Percentiles rank a stretch among this genome's conserved stretches.
Conservation (phyloP, 2,113 vertebrate genomes). For the Xyliphius kryptos region DNA sequence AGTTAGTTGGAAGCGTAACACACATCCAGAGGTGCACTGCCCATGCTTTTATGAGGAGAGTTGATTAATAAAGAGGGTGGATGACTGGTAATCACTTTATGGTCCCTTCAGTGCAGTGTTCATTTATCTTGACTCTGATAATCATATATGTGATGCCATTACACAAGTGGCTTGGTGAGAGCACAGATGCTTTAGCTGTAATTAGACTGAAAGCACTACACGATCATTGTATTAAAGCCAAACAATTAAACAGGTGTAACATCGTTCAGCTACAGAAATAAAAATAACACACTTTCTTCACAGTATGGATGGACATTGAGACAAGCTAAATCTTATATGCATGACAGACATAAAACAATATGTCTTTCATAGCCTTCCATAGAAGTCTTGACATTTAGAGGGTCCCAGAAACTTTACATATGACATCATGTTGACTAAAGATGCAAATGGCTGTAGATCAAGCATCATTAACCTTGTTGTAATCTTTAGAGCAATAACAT, state of each 20-base stretch:
- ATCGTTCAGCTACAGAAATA: slow-evolving; percentile 10
- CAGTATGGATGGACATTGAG: neutral
- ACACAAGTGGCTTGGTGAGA: slow-evolving; percentile 25
- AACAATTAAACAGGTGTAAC: slow-evolving; percentile 8
- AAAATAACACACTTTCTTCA: neutral
- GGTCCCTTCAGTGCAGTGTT: slow-evolving; percentile 33
- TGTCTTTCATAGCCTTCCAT: slow-evolving; percentile 3
- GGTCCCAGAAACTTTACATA: slow-evolving; percentile 10
- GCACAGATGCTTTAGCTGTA: slow-evolving; percentile 13
- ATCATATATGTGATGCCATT: slow-evolving; percentile 25
- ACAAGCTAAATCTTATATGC: too few species aligned
- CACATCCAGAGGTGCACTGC: too few species aligned
- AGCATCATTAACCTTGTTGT: slow-evolving; percentile 29
- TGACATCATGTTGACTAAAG: slow-evolving; percentile 30
- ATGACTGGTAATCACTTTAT: slow-evolving; percentile 30
- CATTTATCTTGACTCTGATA: slow-evolving; percentile 32
- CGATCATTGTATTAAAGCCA: slow-evolving; percentile 13
- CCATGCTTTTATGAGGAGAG: too few species aligned
- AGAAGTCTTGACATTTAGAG: slow-evolving; percentile 3
- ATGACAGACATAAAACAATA: neutral
- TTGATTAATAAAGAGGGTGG: slow-evolving; percentile 15
- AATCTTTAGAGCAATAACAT: slow-evolving; percentile 20
- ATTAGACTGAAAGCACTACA: slow-evolving; percentile 20
- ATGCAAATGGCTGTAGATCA: slow-evolving; percentile 19
- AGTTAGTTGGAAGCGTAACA: too few species aligned